phyloP scores from a whole-genome alignment of 2,797 vertebrate genomes.

The Carcharodon carcharias region DNA sequence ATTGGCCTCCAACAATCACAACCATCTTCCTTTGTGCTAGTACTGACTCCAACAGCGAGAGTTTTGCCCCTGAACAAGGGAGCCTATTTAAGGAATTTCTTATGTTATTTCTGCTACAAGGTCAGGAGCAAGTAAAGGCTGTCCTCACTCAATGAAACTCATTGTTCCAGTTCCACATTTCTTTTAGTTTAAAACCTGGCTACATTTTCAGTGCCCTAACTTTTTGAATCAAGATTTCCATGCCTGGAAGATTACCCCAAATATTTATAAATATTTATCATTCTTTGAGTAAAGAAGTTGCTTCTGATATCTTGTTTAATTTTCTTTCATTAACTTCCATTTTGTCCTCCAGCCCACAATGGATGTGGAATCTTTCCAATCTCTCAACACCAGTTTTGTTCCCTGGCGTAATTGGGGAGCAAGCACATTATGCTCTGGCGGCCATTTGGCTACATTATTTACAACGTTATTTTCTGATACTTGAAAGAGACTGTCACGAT shows the following conservation, averaged over 20 bases:
- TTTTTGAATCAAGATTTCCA: not conserved
- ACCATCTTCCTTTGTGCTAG: too few species aligned
- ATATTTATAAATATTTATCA: not conserved
- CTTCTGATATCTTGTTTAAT: not conserved
- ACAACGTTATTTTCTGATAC: too few species aligned
- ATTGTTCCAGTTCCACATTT: not conserved
- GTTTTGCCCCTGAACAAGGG: too few species aligned
- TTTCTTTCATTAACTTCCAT: not conserved
- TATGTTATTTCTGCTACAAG: not conserved
- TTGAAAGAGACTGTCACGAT: too few species aligned
- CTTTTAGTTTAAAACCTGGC: not conserved
- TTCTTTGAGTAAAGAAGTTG: not conserved
- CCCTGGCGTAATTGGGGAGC: too few species aligned
- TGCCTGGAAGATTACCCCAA: not conserved
- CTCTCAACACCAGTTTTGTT: too few species aligned
- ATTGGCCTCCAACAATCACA: too few species aligned
- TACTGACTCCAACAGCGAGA: too few species aligned
- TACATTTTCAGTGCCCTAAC: too few species aligned
- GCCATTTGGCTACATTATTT: too few species aligned
- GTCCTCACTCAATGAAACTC: not conserved
- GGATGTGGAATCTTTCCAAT: too few species aligned
- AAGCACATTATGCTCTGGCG: too few species aligned
- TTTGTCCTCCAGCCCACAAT: not conserved
- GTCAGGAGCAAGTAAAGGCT: not conserved
- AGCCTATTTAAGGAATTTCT: not conserved